These are phyloP conservation scores for Diploscapter pachys DNA, from an alignment of 1,140 invertebrate species.

Conservation along the genomic window DNA sequence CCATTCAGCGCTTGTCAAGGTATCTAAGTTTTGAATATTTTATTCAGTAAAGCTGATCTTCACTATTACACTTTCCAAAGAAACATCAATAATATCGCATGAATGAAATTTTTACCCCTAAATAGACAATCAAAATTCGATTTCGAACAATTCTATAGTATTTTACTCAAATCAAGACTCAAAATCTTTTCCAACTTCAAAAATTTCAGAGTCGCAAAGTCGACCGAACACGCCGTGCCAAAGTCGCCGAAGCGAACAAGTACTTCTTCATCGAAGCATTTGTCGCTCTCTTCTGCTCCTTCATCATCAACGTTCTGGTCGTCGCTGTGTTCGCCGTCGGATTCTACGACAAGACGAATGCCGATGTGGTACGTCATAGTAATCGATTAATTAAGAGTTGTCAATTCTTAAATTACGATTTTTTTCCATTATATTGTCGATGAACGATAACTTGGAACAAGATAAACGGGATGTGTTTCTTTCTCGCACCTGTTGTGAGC, in stretches of 20 bases:
- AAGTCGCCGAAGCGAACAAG: conserved; percentile 78
- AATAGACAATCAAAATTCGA: background rate
- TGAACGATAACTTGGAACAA: too few species aligned
- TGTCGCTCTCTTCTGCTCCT: conserved; percentile 77
- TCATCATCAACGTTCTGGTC: conserved; percentile 86
- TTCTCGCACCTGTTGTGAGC: too few species aligned
- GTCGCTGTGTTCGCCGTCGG: conserved; percentile 82
- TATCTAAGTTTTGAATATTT: background rate
- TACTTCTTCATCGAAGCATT: conserved; percentile 83
- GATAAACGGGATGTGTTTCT: too few species aligned
- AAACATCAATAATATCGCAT: too few species aligned
- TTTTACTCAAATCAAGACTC: background rate
- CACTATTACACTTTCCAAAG: too few species aligned
- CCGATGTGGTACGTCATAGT: conserved; percentile 62
- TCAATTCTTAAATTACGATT: too few species aligned
- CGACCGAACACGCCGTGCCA: conserved; percentile 71
- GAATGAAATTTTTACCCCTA: background rate
- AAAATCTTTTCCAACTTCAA: background rate
- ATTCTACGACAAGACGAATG: conserved; percentile 72
- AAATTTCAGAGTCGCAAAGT: conserved; percentile 74
- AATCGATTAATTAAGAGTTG: background rate
- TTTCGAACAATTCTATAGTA: background rate
- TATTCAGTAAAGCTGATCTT: too few species aligned
- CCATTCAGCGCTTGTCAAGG: conserved; percentile 84
- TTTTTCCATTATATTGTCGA: too few species aligned